Conservation (phyloP, 2,888 invertebrate species). For the Luperina testacea region DNA sequence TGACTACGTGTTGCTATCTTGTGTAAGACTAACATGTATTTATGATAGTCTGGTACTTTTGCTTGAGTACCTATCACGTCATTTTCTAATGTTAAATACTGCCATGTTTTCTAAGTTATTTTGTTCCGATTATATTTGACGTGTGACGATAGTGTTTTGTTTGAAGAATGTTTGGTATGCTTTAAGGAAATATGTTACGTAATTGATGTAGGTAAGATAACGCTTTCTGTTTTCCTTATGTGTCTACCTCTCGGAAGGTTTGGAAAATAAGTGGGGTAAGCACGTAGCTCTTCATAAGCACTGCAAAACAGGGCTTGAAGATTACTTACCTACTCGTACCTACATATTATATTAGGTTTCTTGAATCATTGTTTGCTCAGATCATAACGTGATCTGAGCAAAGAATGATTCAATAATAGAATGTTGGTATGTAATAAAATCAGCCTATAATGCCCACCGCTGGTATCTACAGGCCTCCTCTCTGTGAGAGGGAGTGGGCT, state of each 20-base stretch:
- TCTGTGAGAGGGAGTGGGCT: neutral
- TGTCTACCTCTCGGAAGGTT: neutral
- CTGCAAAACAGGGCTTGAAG: neutral
- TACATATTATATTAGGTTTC: neutral
- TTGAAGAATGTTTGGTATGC: neutral
- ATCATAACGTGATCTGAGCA: neutral
- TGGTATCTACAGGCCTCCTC: neutral
- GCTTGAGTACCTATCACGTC: neutral
- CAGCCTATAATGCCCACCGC: neutral
- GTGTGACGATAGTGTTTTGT: too few species aligned
- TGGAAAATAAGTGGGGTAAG: neutral
- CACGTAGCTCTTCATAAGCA: neutral
- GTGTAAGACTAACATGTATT: neutral
- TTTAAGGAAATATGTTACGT: neutral
- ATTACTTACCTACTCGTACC: neutral
- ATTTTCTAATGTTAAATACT: conserved; percentile 14
- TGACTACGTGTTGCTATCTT: neutral
- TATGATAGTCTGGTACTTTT: conserved; percentile 16
- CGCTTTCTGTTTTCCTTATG: conserved; percentile 7
- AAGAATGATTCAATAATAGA: neutral
- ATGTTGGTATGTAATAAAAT: neutral
- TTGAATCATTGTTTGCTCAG: conserved; percentile 8
- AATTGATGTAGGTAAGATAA: neutral
- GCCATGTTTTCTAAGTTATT: neutral
- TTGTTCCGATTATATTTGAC: neutral